Conservation (phyloP, 1,140 invertebrate genomes). For the Drosophila neocordata region DNA sequence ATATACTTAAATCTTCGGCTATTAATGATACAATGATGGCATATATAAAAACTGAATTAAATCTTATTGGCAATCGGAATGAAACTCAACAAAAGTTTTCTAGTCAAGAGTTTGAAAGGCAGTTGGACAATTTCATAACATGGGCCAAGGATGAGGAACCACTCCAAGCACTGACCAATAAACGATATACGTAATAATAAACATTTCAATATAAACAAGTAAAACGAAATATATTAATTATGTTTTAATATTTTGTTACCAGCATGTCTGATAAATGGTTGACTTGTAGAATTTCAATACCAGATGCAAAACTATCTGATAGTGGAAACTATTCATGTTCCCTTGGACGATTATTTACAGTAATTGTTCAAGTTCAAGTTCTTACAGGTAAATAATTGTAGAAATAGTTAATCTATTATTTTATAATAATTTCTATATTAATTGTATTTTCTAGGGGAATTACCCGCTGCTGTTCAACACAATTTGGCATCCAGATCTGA, state of each 20-base stretch:
- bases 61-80: constrained; percentile 74
- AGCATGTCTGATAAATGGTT: constrained; percentile 81
- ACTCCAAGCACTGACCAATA: constrained; percentile 53
- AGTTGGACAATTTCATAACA: constrained; percentile 82
- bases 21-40: constrained; percentile 11
- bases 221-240: too few relatives aligned
- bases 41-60: constrained; percentile 49
- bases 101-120: constrained; percentile 79
- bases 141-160: constrained; percentile 81
- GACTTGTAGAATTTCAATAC: constrained; percentile 76
- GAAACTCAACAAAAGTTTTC: constrained; percentile 72
- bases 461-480: constrained; percentile 82
- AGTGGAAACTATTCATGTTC: constrained; percentile 83
- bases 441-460: constrained; percentile 66
- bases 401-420: too few relatives aligned
- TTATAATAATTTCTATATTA: background rate
- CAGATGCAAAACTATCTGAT: constrained; percentile 79
- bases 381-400: constrained; percentile 70
- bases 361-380: constrained; percentile 83
- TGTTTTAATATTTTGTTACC: background rate
- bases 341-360: constrained; percentile 77
- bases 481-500: constrained; percentile 46
- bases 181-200: constrained; percentile 67
- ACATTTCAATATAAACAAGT: background rate
- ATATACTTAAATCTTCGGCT: constrained; percentile 64